Conservation (phyloP, 2,113 vertebrate genomes). For the Drymodes brunneopygia region DNA sequence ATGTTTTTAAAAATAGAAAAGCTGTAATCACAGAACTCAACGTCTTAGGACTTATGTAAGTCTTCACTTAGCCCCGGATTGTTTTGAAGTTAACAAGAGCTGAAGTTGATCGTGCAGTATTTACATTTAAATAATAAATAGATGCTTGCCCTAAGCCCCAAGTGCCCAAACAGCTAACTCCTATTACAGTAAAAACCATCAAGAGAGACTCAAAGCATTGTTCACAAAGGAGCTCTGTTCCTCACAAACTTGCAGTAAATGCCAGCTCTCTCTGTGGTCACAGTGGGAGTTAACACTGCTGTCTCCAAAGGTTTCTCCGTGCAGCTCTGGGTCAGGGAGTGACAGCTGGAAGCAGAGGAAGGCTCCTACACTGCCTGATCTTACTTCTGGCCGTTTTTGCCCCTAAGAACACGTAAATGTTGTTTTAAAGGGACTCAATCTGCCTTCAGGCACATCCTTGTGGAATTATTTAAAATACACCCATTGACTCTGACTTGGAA, state of each 20-base stretch:
- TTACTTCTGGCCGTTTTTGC: neutral
- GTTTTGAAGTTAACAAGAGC: neutral
- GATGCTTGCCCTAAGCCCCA: neutral
- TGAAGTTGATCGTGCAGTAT: conserved; percentile 14
- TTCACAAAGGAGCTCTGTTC: neutral
- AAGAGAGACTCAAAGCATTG: neutral
- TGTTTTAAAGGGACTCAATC: neutral
- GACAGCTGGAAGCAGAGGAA: neutral
- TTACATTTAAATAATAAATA: conserved; percentile 55
- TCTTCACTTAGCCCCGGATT: neutral
- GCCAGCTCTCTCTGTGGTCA: neutral
- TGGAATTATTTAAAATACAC: neutral
- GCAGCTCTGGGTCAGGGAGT: neutral
- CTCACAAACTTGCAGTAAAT: neutral
- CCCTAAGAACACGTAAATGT: neutral
- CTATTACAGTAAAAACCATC: neutral
- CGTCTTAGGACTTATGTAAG: neutral
- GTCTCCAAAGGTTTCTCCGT: neutral
- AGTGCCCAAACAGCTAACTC: neutral
- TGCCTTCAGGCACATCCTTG: neutral
- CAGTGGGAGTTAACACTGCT: neutral
- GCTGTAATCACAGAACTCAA: neutral
- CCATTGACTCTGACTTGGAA: neutral
- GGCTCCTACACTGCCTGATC: neutral
- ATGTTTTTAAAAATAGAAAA: conserved; percentile 14